Evolutionary conservation across 1,140 invertebrate genomes (phyloP).

Genomic region (Nymphalis io): DNA sequence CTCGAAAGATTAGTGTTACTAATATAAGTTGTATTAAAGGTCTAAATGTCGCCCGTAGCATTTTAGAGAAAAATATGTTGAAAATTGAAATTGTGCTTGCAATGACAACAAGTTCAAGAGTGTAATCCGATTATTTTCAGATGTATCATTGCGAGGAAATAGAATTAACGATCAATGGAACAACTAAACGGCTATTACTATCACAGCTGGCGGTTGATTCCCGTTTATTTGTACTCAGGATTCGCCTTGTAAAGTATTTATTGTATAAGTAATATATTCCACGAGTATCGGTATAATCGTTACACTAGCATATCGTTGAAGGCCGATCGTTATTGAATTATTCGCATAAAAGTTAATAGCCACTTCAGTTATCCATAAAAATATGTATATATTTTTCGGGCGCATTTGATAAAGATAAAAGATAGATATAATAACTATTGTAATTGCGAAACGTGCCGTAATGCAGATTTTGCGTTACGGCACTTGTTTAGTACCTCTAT

Average conservation of each 20-base stretch:
- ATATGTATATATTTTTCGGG: no score
- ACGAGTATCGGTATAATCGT: not conserved
- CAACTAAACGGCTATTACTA: constrained; percentile 38
- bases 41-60: no score
- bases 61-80: not conserved
- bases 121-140: constrained; percentile 18
- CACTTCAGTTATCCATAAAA: no score
- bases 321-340: not conserved
- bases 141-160: constrained; percentile 17
- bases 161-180: constrained; percentile 26
- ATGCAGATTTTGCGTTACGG: constrained; percentile 6
- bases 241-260: constrained; percentile 2
- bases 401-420: no score
- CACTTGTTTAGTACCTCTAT: not conserved
- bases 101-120: not conserved
- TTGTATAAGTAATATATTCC: not conserved
- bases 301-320: constrained; percentile 9
- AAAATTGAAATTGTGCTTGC: not conserved
- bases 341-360: not conserved
- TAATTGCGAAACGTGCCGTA: not conserved
- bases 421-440: no score
- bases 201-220: constrained; percentile 34
- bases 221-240: constrained; percentile 18
- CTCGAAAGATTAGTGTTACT: no score
- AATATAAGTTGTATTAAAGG: no score